Evolutionary conservation across 2,797 vertebrate genomes (phyloP), one percentile per base, ranked within the genome.

Genomic region (Enteromius thamalakanensis): DNA sequence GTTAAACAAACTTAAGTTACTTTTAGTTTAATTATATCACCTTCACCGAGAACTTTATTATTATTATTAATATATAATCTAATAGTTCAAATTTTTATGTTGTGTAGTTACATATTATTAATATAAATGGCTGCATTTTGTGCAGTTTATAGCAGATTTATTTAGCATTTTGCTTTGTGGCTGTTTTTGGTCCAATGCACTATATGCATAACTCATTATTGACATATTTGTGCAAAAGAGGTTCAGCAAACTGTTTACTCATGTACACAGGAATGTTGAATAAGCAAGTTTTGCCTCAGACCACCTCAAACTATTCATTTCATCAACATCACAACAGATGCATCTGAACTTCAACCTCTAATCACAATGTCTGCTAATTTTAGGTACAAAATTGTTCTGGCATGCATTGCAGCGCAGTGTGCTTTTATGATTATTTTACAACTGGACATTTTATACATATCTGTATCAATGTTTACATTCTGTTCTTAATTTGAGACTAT

Each of bases 281-380:
- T 74, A 85, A 75, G 51, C 40, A 51, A 40, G 76, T 80, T 80
- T 83, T 83, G 29, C 74, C 45, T 67, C 58, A 47, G n/a, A 71
- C 78, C 40, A 62, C 19, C 79, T 60, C 53, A 32, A 87, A 51
- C 62, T 83, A 85, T 76, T 83, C 34, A 71, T 76, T 58, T 82
- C 69, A 81, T 83, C 68, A 85, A 42, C 34, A 88, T 58, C 40
- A 42, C 32, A 76, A 80, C 37, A 34, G 55, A 84, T 72, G 84
- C 58, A 71, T 84, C 77, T 72, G 64, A 80, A 80, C 67, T 60
- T 80, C 51, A 74, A 81, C 80, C 77, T 71, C 45, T 69, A 85
- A 81, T 88, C 79, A 84, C 42, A 42, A 55, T 82, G 70, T 82
- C 82, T 84, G 77, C 37, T 85, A 71, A 81, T 77, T 67, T 79